phyloP scores from a whole-genome alignment of 2,113 vertebrate genomes.

The Henicopernis longicauda region DNA sequence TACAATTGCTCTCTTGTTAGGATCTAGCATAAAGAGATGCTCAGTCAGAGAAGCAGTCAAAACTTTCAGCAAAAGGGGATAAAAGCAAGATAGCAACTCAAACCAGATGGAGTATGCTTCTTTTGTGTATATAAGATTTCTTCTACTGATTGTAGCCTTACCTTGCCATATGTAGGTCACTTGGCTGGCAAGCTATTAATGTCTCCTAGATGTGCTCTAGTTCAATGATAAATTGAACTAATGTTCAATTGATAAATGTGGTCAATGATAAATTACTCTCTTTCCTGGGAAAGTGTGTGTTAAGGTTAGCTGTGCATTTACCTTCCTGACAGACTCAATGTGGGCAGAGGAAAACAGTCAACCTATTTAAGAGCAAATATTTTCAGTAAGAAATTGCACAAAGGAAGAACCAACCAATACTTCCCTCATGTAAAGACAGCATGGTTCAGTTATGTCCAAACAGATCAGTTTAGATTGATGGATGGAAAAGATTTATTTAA shows the following conservation, averaged over 20 bases:
- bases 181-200: background rate
- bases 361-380: constrained; percentile 40
- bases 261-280: background rate
- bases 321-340: background rate
- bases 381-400: constrained; percentile 18
- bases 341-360: constrained; percentile 49
- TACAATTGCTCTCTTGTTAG: background rate
- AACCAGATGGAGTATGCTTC: background rate
- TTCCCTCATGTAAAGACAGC: background rate
- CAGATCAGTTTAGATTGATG: background rate
- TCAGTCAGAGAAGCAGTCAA: background rate
- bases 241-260: too few species aligned
- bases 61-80: background rate
- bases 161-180: background rate
- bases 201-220: background rate
- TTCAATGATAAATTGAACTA: background rate
- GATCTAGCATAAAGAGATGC: background rate
- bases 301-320: background rate
- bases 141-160: background rate
- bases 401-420: background rate
- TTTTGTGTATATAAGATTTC: background rate
- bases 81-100: background rate
- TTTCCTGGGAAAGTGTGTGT: background rate
- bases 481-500: constrained; percentile 23
- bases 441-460: background rate